Conservation (phyloP, 1,140 invertebrate species). For the Pentalonia nigronervosa region DNA sequence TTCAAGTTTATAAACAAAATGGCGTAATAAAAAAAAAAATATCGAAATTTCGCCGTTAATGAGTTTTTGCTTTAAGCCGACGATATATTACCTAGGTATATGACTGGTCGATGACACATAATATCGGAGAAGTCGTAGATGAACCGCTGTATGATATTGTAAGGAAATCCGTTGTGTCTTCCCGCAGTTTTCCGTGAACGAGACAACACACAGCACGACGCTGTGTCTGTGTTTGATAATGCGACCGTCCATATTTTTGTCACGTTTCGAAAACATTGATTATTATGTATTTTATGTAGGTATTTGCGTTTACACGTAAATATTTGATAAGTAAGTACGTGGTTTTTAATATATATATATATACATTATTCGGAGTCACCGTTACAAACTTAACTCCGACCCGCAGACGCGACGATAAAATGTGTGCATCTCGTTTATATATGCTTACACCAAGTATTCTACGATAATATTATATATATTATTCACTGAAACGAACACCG, state of each 20-base stretch:
- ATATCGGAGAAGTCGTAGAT: no score
- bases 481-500: slow-evolving; percentile 19
- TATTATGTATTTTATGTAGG: background rate
- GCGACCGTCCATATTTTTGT: background rate
- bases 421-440: background rate
- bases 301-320: background rate
- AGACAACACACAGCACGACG: no score
- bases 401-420: background rate
- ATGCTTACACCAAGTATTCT: background rate
- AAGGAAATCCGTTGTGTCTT: no score
- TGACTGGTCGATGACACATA: no score
- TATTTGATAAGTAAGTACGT: background rate
- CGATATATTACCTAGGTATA: no score
- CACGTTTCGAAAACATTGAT: slow-evolving; percentile 25
- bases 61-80: no score
- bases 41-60: no score
- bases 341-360: background rate
- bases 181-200: no score
- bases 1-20: no score
- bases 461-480: background rate
- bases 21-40: no score
- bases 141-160: no score
- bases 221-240: background rate
- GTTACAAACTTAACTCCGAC: background rate
- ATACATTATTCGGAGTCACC: background rate